Evolutionary conservation across 2,113 vertebrate species (phyloP).

Genomic region (Porphyrio hochstetteri): DNA sequence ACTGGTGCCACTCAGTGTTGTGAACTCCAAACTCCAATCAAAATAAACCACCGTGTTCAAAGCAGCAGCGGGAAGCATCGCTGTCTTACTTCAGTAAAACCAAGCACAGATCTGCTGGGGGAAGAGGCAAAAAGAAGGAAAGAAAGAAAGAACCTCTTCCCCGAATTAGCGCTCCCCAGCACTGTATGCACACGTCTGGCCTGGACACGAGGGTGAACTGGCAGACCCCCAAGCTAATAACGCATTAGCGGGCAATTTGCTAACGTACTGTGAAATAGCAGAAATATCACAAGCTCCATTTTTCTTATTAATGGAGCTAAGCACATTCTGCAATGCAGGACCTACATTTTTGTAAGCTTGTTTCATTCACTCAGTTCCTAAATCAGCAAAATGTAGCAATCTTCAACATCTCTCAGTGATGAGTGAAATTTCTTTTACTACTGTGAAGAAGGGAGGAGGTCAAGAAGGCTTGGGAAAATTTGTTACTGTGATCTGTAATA

Average conservation of each 20-base stretch:
- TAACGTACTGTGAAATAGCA: neutral
- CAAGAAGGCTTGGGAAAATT: slow-evolving; percentile 68
- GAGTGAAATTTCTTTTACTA: slow-evolving; percentile 42
- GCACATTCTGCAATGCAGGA: neutral
- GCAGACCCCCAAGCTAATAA: neutral
- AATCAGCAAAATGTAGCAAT: slow-evolving; percentile 42
- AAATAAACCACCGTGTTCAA: neutral
- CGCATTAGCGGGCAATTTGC: neutral
- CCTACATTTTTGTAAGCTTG: slow-evolving; percentile 16
- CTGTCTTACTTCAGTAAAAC: neutral
- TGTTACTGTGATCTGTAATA: slow-evolving; percentile 42
- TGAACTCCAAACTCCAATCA: neutral
- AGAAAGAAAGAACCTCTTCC: neutral
- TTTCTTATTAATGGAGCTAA: neutral
- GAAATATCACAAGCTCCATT: neutral
- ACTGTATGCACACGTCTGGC: neutral
- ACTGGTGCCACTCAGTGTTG: neutral
- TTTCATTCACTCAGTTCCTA: slow-evolving; percentile 26
- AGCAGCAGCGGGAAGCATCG: neutral
- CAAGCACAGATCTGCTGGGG: neutral
- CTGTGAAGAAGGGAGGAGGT: slow-evolving; percentile 44
- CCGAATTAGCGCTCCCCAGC: neutral
- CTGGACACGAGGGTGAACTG: neutral
- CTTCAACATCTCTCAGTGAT: neutral
- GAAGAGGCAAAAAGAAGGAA: neutral